Evolutionary conservation across 2,113 vertebrate species (phyloP).

Genomic region (Larimichthys crocea): DNA sequence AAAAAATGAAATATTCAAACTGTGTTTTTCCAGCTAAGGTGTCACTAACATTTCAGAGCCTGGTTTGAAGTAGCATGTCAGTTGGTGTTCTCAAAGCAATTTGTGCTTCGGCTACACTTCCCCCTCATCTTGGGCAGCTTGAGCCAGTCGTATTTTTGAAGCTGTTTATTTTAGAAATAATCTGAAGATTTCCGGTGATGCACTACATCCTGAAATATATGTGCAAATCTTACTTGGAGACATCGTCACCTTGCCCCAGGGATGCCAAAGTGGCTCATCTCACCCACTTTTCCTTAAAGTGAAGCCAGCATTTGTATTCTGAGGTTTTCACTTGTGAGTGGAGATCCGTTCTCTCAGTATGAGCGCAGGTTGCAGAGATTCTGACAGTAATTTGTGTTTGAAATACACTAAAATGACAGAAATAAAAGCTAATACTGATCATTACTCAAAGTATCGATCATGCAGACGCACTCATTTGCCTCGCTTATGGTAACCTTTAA

Average conservation of each 20-base stretch:
- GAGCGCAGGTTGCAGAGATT: not conserved
- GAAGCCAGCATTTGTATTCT: not conserved
- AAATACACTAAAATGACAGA: conserved; percentile 3
- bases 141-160: conserved; percentile 13
- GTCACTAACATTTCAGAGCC: not conserved
- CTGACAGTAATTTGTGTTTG: not conserved
- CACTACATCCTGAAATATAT: conserved; percentile 9
- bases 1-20: not conserved
- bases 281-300: conserved; percentile 16
- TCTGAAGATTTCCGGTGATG: conserved; percentile 27
- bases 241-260: conserved; percentile 26
- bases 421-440: conserved; percentile 14
- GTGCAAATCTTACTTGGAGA: conserved; percentile 38
- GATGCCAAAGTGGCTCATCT: conserved; percentile 40
- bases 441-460: conserved; percentile 20
- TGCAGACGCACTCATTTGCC: conserved; percentile 28
- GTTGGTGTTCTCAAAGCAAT: not conserved
- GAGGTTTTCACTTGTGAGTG: conserved; percentile 12
- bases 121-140: conserved; percentile 28
- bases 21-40: not conserved
- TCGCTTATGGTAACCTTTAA: conserved; percentile 48
- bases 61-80: not conserved
- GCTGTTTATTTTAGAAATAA: conserved; percentile 49
- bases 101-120: conserved; percentile 40
- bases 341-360: not conserved